phyloP scores from a whole-genome alignment of 2,797 vertebrate species.

The Microchirus variegatus region DNA sequence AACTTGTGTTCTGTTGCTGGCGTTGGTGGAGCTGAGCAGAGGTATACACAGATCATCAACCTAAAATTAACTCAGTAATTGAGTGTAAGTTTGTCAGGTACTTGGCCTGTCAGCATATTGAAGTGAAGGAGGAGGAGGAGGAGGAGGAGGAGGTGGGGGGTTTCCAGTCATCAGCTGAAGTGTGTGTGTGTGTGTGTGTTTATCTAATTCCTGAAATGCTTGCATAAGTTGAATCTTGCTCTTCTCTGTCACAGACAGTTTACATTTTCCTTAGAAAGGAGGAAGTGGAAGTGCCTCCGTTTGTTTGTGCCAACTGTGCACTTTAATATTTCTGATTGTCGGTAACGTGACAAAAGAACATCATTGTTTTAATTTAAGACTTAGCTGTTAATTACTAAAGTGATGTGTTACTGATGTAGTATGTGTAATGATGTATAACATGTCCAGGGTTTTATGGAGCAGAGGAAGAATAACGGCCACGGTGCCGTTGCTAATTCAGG shows the following conservation, averaged over 20 bases:
- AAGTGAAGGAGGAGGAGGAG: constrained; percentile 45
- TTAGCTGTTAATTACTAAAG: neutral
- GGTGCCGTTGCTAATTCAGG: no score
- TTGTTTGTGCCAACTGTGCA: constrained; percentile 57
- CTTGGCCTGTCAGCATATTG: constrained; percentile 55
- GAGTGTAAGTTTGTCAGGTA: constrained; percentile 45
- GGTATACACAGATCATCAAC: constrained; percentile 16
- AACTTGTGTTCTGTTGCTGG: neutral
- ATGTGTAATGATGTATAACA: no score
- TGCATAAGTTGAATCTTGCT: constrained; percentile 73
- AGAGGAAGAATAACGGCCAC: no score
- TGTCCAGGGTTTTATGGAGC: no score
- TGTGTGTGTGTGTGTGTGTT: constrained; percentile 32
- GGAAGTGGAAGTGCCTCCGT: constrained; percentile 65
- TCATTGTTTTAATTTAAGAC: neutral
- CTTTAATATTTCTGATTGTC: constrained; percentile 30
- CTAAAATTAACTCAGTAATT: constrained; percentile 39
- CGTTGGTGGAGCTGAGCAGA: constrained; percentile 27
- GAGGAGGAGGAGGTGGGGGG: constrained; percentile 37
- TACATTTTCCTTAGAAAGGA: constrained; percentile 46
- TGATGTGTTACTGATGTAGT: no score
- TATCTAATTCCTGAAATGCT: constrained; percentile 77
- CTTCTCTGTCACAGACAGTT: constrained; percentile 33
- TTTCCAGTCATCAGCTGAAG: constrained; percentile 72
- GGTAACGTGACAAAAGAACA: neutral